Base-by-base conservation (phyloP, 2,797 vertebrate genomes). In the Crocodylus rhombifer region DNA sequence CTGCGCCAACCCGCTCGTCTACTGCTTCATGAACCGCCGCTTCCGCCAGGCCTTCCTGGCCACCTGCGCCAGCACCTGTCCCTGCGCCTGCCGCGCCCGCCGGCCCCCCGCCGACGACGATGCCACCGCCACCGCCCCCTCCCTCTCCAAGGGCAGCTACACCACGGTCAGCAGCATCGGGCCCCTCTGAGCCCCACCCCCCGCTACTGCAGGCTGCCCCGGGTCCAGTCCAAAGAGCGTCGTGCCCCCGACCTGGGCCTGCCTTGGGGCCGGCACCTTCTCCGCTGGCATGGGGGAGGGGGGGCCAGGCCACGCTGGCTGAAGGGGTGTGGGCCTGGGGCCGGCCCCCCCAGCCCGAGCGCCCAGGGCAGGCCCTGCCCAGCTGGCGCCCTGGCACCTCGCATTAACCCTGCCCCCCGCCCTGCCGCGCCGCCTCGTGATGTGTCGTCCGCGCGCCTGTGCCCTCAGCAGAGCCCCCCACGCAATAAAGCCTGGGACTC, bases 21-120 rank as follows among this genome's bases (percentile, higher is more conserved):
- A 99, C 98, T 99, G 99, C 98, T 99, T 99, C 98, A 99, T 99
- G 99, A 99, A 99, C 98, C 99, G 98, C 6, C 99, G 99, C 26
- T 99, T 99, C 96, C 99, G 99, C 82, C 98, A 98, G 78, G 99
- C 99, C 18, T 98, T 99, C 30, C 94, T 98, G 7, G 74, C 98
- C 93, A 99, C 99, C 0, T 99, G 99, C 18, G 96, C 98, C 2
- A 97, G 98, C 42, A 42, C 42, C 96, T 99, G 98, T 91, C 93
- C 96, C 5, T 91, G 95, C 0, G 95, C 98, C 93, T 97, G 97
- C 14, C 97, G 36, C 36, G 90, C 26, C 63, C 97, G 4, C 89
- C 93, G 13, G 61, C 93, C 74, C 0, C 93, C 13, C 26, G 94
- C 77, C 10, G 98, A 99, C 5, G 99, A 99, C 13, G 98, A 97